A percentile compares a stretch with the other conserved stretches of the same genome.
Conservation (phyloP, 2,797 vertebrate species). For the Arctocebus calabarensis region DNA sequence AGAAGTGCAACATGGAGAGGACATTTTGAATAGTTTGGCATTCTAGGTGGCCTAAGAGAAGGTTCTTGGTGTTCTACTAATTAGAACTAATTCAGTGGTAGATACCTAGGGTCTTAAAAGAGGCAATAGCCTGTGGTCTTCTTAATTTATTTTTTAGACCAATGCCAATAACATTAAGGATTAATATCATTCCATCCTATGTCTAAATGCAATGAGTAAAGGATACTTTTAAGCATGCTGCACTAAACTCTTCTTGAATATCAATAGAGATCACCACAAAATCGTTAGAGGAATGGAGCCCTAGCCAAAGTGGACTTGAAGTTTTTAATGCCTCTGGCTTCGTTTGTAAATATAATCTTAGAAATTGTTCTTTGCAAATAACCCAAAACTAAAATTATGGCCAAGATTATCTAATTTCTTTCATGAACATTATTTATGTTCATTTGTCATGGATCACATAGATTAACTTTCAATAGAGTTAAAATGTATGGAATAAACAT, state of each 20-base stretch:
- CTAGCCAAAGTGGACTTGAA: background rate
- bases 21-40: background rate
- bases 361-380: background rate
- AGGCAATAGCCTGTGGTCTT: background rate
- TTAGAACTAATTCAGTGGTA: background rate
- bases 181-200: background rate
- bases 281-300: background rate
- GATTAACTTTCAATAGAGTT: background rate
- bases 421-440: background rate
- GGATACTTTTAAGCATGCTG: background rate
- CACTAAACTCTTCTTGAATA: background rate
- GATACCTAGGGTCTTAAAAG: background rate
- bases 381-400: background rate
- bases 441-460: background rate
- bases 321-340: background rate
- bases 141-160: background rate
- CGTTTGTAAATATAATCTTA: background rate
- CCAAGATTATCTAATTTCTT: background rate
- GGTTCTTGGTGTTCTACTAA: background rate
- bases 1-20: background rate
- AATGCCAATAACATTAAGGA: background rate
- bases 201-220: background rate
- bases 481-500: background rate
- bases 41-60: background rate
- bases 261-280: background rate